These are phyloP conservation scores for Cheilosia vernalis DNA, from an alignment of 2,888 invertebrate species.

Conservation along the genomic window DNA sequence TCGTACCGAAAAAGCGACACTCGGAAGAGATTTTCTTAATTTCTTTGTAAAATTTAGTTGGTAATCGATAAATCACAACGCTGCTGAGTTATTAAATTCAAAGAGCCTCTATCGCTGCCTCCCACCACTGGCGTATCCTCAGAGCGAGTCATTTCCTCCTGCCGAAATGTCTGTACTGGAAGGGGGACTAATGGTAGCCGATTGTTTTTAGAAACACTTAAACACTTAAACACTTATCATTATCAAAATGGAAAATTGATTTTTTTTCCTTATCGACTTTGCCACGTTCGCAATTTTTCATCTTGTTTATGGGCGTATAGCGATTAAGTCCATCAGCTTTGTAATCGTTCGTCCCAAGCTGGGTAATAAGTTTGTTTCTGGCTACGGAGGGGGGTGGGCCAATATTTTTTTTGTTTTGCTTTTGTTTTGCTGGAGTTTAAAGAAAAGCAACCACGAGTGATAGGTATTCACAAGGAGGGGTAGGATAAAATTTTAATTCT, in stretches of 20 bases:
- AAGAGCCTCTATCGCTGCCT: slow-evolving; percentile 16
- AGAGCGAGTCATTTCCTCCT: neutral
- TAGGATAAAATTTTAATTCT: slow-evolving; percentile 16
- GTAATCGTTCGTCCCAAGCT: slow-evolving; percentile 63
- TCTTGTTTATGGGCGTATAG: slow-evolving; percentile 46
- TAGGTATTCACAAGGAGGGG: neutral
- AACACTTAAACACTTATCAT: slow-evolving; percentile 24
- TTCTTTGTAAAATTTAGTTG: slow-evolving; percentile 56
- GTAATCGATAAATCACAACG: slow-evolving; percentile 52
- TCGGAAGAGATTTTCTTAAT: slow-evolving; percentile 54
- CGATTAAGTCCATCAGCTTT: slow-evolving; percentile 58
- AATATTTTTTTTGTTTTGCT: neutral
- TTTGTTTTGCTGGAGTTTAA: neutral
- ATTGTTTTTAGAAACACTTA: slow-evolving; percentile 20
- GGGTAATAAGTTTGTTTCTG: slow-evolving; percentile 47
- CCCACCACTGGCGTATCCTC: slow-evolving; percentile 6
- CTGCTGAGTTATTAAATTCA: slow-evolving; percentile 43
- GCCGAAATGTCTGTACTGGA: slow-evolving; percentile 1
- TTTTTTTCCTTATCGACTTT: slow-evolving; percentile 14
- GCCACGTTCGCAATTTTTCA: neutral
- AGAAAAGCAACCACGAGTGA: no score
- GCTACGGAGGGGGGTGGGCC: slow-evolving; percentile 1
- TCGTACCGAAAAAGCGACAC: neutral
- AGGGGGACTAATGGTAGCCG: slow-evolving; percentile 6
- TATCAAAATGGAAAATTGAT: slow-evolving; percentile 54